Percentiles rank a stretch among this genome's conserved stretches.
phyloP scores from a whole-genome alignment of 2,888 invertebrate genomes.

The Sarcophaga carnaria region DNA sequence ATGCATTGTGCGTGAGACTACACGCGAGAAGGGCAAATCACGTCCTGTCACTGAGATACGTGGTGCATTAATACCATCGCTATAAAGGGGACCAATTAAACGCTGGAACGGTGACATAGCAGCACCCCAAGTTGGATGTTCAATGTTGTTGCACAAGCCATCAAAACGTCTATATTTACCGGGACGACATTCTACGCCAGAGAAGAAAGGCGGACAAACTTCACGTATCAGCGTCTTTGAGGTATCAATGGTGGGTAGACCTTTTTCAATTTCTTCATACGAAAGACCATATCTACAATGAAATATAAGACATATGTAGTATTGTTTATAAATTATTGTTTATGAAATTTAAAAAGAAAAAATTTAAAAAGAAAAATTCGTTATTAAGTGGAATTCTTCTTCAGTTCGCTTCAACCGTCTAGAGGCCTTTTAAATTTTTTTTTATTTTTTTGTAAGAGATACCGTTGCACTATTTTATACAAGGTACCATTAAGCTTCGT shows the following conservation, averaged over 20 bases:
- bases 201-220: slow-evolving; percentile 93
- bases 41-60: slow-evolving; percentile 90
- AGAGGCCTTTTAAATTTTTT: no score
- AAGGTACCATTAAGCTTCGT: no score
- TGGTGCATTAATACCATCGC: slow-evolving; percentile 93
- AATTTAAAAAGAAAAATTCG: not conserved
- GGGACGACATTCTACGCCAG: slow-evolving; percentile 93
- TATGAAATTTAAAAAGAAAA: not conserved
- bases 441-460: no score
- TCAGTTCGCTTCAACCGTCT: no score
- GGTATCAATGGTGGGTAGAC: slow-evolving; percentile 92
- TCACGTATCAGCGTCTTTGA: slow-evolving; percentile 93
- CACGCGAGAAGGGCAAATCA: slow-evolving; percentile 90
- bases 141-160: slow-evolving; percentile 93
- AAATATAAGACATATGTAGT: slow-evolving; percentile 43
- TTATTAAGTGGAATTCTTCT: no score
- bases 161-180: slow-evolving; percentile 94
- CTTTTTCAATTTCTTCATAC: slow-evolving; percentile 93
- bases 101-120: slow-evolving; percentile 92
- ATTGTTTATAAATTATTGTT: no score
- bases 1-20: slow-evolving; percentile 95
- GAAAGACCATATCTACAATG: slow-evolving; percentile 89
- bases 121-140: slow-evolving; percentile 95
- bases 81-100: slow-evolving; percentile 88
- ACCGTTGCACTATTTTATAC: no score